phyloP scores from a whole-genome alignment of 2,797 vertebrate species.

The Bryconaethiops microstoma region DNA sequence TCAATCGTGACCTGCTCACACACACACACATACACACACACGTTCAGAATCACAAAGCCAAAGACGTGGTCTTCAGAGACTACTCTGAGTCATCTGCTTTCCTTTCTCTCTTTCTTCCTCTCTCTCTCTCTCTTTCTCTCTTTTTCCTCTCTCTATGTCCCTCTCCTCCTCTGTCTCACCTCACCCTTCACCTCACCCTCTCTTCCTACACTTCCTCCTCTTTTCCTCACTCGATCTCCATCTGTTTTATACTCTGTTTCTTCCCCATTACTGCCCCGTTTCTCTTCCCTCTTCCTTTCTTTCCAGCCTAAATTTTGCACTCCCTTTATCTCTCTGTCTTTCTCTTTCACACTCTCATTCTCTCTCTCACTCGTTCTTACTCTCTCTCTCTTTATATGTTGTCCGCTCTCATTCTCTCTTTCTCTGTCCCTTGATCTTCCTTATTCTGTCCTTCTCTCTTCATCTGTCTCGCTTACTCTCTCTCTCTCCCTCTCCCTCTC shows the following conservation, averaged over 20 bases:
- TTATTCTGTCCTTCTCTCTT: too few relatives aligned
- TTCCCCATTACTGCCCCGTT: not conserved
- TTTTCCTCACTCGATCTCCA: not conserved
- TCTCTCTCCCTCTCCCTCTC: not conserved
- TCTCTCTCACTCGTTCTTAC: too few relatives aligned
- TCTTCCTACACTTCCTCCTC: not conserved
- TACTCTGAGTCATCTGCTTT: conserved; percentile 1
- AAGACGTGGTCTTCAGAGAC: conserved; percentile 27
- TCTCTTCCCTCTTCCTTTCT: too few relatives aligned
- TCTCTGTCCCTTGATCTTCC: too few relatives aligned
- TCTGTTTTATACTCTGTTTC: not conserved
- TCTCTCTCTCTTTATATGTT: too few relatives aligned
- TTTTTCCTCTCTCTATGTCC: too few relatives aligned
- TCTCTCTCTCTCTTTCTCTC: not conserved
- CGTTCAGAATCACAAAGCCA: conserved; percentile 22
- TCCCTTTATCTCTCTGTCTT: too few relatives aligned
- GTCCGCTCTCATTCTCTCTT: too few relatives aligned
- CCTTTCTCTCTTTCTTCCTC: not conserved
- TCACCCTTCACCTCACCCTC: not conserved
- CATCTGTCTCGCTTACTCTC: not conserved
- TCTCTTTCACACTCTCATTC: too few relatives aligned
- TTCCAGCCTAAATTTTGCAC: too few relatives aligned
- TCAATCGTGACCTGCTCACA: conserved; percentile 15
- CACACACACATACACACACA: conserved; percentile 18
- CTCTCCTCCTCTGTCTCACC: too few relatives aligned